A percentile compares a stretch with the other conserved stretches of the same genome.
These are phyloP conservation scores for Himalopsyche kuldschensis DNA, from an alignment of 2,888 invertebrate genomes.

Conservation along the genomic window DNA sequence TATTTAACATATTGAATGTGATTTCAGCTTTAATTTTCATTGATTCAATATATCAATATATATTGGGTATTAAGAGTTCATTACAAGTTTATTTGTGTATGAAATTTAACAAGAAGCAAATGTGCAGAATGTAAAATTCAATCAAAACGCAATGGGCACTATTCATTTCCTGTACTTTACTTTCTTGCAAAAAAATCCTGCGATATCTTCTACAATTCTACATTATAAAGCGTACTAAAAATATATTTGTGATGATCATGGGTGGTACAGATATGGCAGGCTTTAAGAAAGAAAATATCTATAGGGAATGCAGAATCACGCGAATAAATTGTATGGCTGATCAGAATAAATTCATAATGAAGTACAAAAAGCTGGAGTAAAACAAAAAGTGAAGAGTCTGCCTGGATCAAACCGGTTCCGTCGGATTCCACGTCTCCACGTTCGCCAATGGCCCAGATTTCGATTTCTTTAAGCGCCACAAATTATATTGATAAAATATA, in stretches of 20 bases:
- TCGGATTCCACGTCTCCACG: constrained; percentile 27
- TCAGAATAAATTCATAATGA: not conserved
- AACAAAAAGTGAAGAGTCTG: constrained; percentile 25
- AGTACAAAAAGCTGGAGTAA: not conserved
- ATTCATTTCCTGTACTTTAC: too few species aligned
- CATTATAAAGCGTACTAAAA: too few species aligned
- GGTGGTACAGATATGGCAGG: not conserved
- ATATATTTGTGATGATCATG: not conserved
- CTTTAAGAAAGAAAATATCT: not conserved
- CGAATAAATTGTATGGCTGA: not conserved
- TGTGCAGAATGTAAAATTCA: too few species aligned
- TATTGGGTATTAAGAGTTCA: too few species aligned
- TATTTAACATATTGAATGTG: too few species aligned
- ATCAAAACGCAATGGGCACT: too few species aligned
- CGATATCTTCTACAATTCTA: too few species aligned
- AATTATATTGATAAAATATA: not conserved
- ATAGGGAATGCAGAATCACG: not conserved
- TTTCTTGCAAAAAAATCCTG: too few species aligned
- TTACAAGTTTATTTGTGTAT: too few species aligned
- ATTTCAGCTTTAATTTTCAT: too few species aligned
- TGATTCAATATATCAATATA: too few species aligned
- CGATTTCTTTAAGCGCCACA: constrained; percentile 35
- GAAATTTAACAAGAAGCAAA: too few species aligned
- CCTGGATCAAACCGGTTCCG: constrained; percentile 31
- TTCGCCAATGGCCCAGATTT: constrained; percentile 38